A percentile compares a stretch with the other conserved stretches of the same genome.
phyloP scores from a whole-genome alignment of 2,113 vertebrate species.

The Carassius gibelio region DNA sequence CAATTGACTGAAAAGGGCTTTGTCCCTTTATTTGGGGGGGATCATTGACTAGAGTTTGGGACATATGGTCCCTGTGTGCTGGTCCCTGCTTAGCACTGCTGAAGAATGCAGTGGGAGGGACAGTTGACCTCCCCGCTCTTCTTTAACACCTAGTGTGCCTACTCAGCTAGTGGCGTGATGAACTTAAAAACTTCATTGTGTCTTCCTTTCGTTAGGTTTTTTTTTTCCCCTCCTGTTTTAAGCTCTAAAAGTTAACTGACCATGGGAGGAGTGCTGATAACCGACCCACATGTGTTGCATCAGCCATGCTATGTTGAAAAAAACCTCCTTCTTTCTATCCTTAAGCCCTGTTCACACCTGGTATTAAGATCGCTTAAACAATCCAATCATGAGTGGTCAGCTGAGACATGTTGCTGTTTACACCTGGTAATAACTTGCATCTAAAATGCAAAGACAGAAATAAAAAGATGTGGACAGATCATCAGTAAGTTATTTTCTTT shows the following conservation, averaged over 20 bases:
- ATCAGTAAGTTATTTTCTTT: not conserved
- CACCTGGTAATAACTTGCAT: not conserved
- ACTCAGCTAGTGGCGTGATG: slow-evolving; percentile 65
- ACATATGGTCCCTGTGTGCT: slow-evolving; percentile 79
- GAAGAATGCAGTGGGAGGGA: slow-evolving; percentile 74
- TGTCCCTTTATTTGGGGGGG: slow-evolving; percentile 71
- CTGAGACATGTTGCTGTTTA: not conserved
- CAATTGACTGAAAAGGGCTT: slow-evolving; percentile 72
- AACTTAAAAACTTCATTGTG: slow-evolving; percentile 78
- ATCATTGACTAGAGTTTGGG: slow-evolving; percentile 70
- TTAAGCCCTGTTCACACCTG: not conserved
- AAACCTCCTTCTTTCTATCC: not conserved
- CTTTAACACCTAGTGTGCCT: slow-evolving; percentile 69
- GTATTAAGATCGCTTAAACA: not conserved
- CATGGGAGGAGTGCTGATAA: slow-evolving; percentile 18
- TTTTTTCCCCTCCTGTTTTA: not conserved
- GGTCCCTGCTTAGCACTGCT: slow-evolving; percentile 60
- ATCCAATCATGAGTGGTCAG: not conserved
- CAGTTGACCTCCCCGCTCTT: slow-evolving; percentile 65
- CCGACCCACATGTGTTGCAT: not conserved
- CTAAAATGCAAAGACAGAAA: not conserved
- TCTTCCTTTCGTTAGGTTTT: slow-evolving; percentile 45
- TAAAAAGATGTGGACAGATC: not conserved
- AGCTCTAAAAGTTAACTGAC: slow-evolving; percentile 45
- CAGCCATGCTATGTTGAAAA: not conserved